Percentiles rank a stretch among this genome's conserved stretches.
Conservation (phyloP, 2,888 invertebrate species). For the Salpingus planirostris region DNA sequence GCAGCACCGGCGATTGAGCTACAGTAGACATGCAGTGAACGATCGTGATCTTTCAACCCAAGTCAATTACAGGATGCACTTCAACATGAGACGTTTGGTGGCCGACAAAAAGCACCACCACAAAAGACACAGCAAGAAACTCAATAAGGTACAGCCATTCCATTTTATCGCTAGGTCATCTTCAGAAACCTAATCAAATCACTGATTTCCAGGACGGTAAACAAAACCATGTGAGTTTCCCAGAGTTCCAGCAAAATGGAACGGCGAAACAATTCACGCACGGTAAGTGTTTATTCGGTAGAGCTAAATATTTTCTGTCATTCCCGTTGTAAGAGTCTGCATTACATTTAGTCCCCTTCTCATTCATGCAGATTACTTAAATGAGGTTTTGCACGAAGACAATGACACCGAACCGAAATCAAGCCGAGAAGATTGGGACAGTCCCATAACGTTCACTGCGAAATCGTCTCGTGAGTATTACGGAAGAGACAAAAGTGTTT, state of each 20-base stretch:
- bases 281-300: constrained; percentile 49
- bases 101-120: constrained; percentile 75
- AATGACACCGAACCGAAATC: constrained; percentile 50
- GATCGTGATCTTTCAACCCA: constrained; percentile 80
- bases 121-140: constrained; percentile 71
- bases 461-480: constrained; percentile 73
- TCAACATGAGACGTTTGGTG: constrained; percentile 80
- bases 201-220: constrained; percentile 66
- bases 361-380: constrained; percentile 63
- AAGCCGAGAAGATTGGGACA: constrained; percentile 67
- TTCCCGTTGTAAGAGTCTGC: neutral
- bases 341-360: constrained; percentile 1
- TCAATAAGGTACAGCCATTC: constrained; percentile 56
- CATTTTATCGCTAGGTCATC: neutral
- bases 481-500: constrained; percentile 1
- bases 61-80: constrained; percentile 81
- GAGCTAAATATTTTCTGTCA: no score
- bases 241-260: constrained; percentile 83
- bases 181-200: no score
- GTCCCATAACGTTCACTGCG: constrained; percentile 84
- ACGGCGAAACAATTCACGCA: constrained; percentile 80
- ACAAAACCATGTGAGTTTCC: constrained; percentile 81
- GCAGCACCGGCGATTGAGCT: constrained; percentile 82
- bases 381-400: constrained; percentile 66
- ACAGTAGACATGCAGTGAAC: constrained; percentile 84